Percentiles rank a stretch among this genome's conserved stretches.
Evolutionary conservation across 2,113 vertebrate genomes (phyloP).

Genomic region (Pyrgilauda ruficollis): DNA sequence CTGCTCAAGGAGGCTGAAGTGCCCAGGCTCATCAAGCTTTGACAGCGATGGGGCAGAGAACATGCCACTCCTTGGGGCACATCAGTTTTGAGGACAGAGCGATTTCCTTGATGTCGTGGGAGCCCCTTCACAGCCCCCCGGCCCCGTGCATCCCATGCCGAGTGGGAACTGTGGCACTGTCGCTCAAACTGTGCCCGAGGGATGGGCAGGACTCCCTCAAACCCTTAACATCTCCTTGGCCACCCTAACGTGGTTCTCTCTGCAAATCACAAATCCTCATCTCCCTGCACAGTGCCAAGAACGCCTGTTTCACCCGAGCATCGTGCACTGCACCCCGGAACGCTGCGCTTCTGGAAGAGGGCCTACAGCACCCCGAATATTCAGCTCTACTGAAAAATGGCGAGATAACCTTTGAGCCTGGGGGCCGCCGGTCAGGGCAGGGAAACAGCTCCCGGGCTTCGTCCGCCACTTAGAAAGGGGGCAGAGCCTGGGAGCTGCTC

Average conservation of each 20-base stretch:
- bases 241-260: background rate
- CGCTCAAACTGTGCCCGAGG: background rate
- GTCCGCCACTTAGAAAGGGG: background rate
- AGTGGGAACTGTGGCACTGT: background rate
- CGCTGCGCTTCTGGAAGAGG: background rate
- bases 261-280: background rate
- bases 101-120: background rate
- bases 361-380: background rate
- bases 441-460: background rate
- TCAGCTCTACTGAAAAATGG: background rate
- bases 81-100: slow-evolving; percentile 14
- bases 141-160: background rate
- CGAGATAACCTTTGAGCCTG: background rate
- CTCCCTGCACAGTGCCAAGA: background rate
- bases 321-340: background rate
- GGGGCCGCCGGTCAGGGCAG: background rate
- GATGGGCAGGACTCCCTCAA: background rate
- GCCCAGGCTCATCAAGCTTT: background rate
- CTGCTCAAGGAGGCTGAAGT: slow-evolving; percentile 27
- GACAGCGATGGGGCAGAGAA: background rate
- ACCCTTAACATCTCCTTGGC: background rate
- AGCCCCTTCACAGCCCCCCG: background rate
- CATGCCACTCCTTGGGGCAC: background rate
- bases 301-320: background rate
- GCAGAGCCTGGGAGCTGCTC: background rate